Base-by-base conservation (phyloP, 2,888 invertebrate genomes). In the Drosophila testacea region DNA sequence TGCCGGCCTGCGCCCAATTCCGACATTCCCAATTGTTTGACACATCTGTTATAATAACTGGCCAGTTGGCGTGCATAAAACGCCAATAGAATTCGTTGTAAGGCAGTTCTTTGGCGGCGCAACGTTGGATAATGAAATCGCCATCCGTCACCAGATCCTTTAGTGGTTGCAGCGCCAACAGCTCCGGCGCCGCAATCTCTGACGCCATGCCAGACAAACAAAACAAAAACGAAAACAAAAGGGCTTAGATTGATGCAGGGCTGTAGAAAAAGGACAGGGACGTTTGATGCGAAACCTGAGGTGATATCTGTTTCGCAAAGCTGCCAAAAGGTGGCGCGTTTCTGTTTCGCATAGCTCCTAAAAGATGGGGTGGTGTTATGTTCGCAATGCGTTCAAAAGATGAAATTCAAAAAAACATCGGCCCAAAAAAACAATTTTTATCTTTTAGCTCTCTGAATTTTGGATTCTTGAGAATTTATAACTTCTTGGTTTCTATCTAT, bases 31-130 rank as follows among this genome's bases (percentile, higher is more conserved):
- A 97, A 22, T 93, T 88, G 32, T 91, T 90, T 7, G 95, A 94
- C 22, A 95, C 92, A 74, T 94, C 94, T 81, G 93, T 93, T 66
- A 97, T 94, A 54, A 97, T 90, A 78, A 97, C 96, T 1, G 97
- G 96, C 76, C 92, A 91, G 89, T 96, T 96, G 73, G 82, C 77
- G 16, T 93, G 69, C 88, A 95, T 92, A 81, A 91, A 94, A 39
- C 93, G 93, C 88, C 93, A 91, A 83, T 95, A 95, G 91, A 96
- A 96, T 36, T 94, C 92, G 73, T 92, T 91, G 84, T 95, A 96
- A 5, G 89, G 85, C 27, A 92, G 67, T 27, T 91, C 78, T 0
- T 36, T 34, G 36, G 72, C 77, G 34, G 56, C 47, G 27, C 61
- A 73, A n/a, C 85, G 73, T 3, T 41, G 28, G 4, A 88, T 77